phyloP scores from a whole-genome alignment of 2,797 vertebrate genomes.

The Hydrophis major region DNA sequence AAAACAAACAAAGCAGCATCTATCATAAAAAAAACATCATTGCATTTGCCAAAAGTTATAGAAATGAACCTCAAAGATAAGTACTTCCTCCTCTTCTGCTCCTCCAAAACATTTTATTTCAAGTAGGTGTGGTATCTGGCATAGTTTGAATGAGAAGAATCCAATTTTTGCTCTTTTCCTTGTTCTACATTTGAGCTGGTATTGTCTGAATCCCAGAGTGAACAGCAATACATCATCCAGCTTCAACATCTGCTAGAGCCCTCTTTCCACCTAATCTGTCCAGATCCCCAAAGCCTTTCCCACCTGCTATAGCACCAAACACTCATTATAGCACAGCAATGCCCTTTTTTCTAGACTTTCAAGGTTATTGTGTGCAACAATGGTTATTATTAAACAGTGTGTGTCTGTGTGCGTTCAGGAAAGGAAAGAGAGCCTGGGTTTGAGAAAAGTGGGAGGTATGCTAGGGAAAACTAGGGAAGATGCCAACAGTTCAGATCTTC shows the following conservation, averaged over 20 bases:
- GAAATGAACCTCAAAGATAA: slow-evolving; percentile 13
- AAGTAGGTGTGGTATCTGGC: slow-evolving; percentile 66
- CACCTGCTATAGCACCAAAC: slow-evolving; percentile 80
- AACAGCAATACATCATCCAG: slow-evolving; percentile 83
- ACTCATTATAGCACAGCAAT: slow-evolving; percentile 77
- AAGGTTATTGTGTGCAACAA: slow-evolving; percentile 81
- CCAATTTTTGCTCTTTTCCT: slow-evolving; percentile 66
- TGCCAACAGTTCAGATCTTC: slow-evolving; percentile 77
- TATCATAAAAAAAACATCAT: slow-evolving; percentile 44
- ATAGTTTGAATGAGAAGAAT: slow-evolving; percentile 70
- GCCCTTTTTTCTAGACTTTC: slow-evolving; percentile 72
- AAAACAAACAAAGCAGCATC: slow-evolving; percentile 41
- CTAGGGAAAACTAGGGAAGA: slow-evolving; percentile 75
- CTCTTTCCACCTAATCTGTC: slow-evolving; percentile 81
- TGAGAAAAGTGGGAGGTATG: slow-evolving; percentile 54
- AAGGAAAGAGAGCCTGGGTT: slow-evolving; percentile 59
- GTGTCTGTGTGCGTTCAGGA: slow-evolving; percentile 52
- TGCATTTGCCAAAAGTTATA: slow-evolving; percentile 46
- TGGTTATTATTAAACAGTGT: slow-evolving; percentile 76
- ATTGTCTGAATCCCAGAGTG: slow-evolving; percentile 82
- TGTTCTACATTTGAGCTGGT: slow-evolving; percentile 73
- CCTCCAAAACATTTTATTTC: slow-evolving; percentile 60
- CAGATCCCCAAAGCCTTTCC: slow-evolving; percentile 84
- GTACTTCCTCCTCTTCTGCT: not conserved
- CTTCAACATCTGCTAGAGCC: slow-evolving; percentile 85